Base-by-base conservation (phyloP, 2,797 vertebrate genomes). In the Chloroceryle amazona region DNA sequence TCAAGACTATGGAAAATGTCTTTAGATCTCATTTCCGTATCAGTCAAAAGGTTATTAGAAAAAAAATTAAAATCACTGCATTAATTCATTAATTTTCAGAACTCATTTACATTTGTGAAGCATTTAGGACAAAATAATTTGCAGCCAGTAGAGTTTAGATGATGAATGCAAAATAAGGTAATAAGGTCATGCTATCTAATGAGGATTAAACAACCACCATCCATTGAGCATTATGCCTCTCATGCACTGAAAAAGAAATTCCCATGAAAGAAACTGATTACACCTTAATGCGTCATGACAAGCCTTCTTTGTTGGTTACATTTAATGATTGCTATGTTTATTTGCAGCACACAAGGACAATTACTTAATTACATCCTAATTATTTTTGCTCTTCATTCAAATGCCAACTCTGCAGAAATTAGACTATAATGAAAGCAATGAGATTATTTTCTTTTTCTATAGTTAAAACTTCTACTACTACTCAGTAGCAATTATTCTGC, bases 11-110 rank as follows among this genome's bases (percentile, higher is more conserved):
- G 15, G 70, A 90, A 88, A 66, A 7, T 15, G 57, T 58, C 49
- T 79, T 81, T 23, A 46, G 18, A 67, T 44, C 33, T 83, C 28
- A 71, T 39, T 86, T 95, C 26, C 14, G 6, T 39, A 57, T 52
- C 52, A 81, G 25, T 60, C 61, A 89, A 91, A 76, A 57, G 10
- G 13, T 1, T 33, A 31, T 25, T 13, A 41, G 10, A 42, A 70
- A 71, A 66, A 79, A 60, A 54, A 37, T 12, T 29, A 37, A 14
- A 58, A 52, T 13, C 26, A 57, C 39, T 57, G 44, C 31, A 62
- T 47, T 61, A 61, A 83, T 81, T 90, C 5, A 44, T 66, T 68
- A 51, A 54, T 93, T 93, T 90, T 79, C 62, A 81, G 46, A 95
- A 74, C 19, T 66, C 33, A 62, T 82, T 92, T 85, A 81, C 0